Conservation (phyloP, 2,888 invertebrate species). For the Antheraea yamamai region DNA sequence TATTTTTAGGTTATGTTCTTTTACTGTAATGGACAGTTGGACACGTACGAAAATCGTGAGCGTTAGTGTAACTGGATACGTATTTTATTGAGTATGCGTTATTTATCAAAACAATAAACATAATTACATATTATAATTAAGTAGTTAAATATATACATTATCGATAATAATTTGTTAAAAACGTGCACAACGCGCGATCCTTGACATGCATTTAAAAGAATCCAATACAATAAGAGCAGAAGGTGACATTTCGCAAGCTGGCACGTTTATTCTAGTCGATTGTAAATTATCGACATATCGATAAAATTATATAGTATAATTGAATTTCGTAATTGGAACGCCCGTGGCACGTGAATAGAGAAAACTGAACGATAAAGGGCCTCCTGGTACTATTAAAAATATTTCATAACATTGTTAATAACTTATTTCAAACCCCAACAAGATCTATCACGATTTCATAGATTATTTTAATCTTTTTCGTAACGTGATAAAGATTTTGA, state of each 20-base stretch:
- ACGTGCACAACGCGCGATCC: conserved; percentile 42
- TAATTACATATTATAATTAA: neutral
- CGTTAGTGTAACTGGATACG: no score
- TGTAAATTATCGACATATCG: conserved; percentile 47
- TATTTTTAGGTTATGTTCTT: no score
- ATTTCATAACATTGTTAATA: conserved; percentile 5
- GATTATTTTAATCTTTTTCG: conserved; percentile 6
- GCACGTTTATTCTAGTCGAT: conserved; percentile 48
- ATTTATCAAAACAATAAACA: neutral
- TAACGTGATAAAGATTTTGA: conserved; percentile 10
- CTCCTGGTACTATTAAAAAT: neutral
- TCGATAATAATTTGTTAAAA: conserved; percentile 15
- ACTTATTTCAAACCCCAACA: neutral
- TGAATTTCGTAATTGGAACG: conserved; percentile 61
- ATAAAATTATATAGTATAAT: conserved; percentile 50
- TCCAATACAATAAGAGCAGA: conserved; percentile 44
- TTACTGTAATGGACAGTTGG: no score
- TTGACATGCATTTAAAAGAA: conserved; percentile 63
- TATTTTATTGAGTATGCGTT: no score
- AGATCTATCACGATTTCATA: conserved; percentile 1
- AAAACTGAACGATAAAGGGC: conserved; percentile 30
- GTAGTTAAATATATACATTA: neutral
- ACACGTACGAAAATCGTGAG: no score
- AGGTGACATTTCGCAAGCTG: conserved; percentile 54
- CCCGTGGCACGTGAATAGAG: conserved; percentile 38